A percentile compares a stretch with the other conserved stretches of the same genome.
These are phyloP conservation scores for Halcyon badia DNA, from an alignment of 2,797 vertebrate genomes.

Conservation along the genomic window DNA sequence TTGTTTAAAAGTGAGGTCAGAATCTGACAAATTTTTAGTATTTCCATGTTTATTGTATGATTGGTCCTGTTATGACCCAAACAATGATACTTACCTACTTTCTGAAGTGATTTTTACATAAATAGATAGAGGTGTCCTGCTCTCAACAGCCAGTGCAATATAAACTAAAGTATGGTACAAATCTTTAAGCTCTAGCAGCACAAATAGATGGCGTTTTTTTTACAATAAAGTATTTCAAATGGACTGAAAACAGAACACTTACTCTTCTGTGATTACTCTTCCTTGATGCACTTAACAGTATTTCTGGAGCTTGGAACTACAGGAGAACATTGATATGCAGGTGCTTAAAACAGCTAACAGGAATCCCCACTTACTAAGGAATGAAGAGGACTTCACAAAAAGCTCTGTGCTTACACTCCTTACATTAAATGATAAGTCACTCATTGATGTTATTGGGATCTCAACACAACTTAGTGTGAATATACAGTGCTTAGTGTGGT, in stretches of 20 bases:
- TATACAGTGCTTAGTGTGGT: background rate
- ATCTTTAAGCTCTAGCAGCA: background rate
- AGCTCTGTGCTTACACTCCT: background rate
- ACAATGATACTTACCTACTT: background rate
- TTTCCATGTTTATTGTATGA: background rate
- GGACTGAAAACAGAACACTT: background rate
- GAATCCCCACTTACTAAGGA: background rate
- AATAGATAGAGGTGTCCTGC: background rate
- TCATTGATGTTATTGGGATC: background rate
- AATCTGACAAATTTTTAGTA: background rate
- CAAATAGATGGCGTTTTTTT: background rate
- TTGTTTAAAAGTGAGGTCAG: background rate
- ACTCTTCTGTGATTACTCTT: background rate
- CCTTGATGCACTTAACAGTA: background rate
- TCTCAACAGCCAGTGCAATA: background rate
- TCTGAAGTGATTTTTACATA: background rate
- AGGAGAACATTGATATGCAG: background rate
- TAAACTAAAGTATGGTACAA: rapidly evolving
- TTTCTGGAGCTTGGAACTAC: background rate
- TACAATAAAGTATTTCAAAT: background rate
- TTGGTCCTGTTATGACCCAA: background rate
- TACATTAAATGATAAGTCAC: background rate
- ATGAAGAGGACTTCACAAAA: background rate
- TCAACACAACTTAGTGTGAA: background rate
- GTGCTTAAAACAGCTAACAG: background rate